Evolutionary conservation across 1,140 invertebrate species (phyloP).

Genomic region (Riptortus pedestris): DNA sequence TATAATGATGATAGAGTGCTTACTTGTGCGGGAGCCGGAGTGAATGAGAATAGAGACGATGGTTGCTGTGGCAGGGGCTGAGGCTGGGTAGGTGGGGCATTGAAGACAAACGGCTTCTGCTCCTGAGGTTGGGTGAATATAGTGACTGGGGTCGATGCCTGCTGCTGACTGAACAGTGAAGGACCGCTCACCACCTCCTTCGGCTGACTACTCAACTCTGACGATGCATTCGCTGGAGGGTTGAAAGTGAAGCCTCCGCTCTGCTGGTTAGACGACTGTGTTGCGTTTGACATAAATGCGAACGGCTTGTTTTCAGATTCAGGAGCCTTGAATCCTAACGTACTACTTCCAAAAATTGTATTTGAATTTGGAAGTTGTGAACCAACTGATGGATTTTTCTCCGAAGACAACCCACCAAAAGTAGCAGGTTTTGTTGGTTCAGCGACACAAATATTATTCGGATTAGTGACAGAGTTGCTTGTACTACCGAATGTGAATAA

Average conservation of each 20-base stretch:
- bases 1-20: too few relatives aligned
- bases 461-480: background rate
- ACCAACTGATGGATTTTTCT: background rate
- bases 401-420: background rate
- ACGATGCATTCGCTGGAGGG: background rate
- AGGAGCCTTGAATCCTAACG: background rate
- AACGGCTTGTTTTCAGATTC: conserved; percentile 11
- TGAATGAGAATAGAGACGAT: background rate
- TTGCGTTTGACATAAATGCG: background rate
- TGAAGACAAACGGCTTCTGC: conserved; percentile 2
- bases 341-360: background rate
- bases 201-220: background rate
- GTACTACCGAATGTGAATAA: background rate
- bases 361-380: background rate
- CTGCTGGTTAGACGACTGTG: background rate
- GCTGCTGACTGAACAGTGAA: background rate
- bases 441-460: background rate
- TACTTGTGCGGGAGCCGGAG: background rate
- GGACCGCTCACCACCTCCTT: background rate
- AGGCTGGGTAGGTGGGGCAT: background rate
- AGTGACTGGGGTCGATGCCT: background rate
- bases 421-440: background rate
- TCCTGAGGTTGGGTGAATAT: background rate
- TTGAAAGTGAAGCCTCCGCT: background rate
- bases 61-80: background rate